Base-by-base conservation (phyloP, 2,113 vertebrate genomes). In the Pollimyrus isidori region DNA sequence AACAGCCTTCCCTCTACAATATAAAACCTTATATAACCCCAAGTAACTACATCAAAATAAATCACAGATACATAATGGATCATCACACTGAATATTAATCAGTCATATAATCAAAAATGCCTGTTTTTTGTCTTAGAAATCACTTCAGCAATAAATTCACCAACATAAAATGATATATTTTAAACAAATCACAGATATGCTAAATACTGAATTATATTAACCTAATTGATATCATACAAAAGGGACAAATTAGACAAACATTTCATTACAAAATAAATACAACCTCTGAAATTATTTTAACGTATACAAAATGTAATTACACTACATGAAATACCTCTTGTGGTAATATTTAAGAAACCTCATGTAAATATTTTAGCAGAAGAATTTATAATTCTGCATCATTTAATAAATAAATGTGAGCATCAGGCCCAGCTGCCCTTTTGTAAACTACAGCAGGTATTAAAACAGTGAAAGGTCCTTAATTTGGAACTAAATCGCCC, bases 251-350 rank as follows among this genome's bases (percentile, higher is more conserved):
- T 84, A n/a, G 17, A 86, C 46, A 87, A 1, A 45, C 21, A 56
- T 30, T 46, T 58, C 35, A 46, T 46, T 89, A 46, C 42, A 80
- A 80, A 52, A 89, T 84, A 84, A 30, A 89, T 50, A 89, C 35
- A 89, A 4, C 39, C 2, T 84, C 39, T 46, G 15, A 83, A 89
- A 56, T 21, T 39, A 49, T 88, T 73, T 26, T 19, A 88, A 52
- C 35, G 52, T 49, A 76, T 73, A 35, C 49, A 87, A 87, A 89
- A 53, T 53, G 26, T 49, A 52, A 42, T 82, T 23, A 88, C 21
- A 42, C 19, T 45, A 87, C 56, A 83, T n/a, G 30, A 86, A 23
- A 86, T 83, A 23, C 88, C 50, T 45, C 48, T 48, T 62, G 13
- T 49, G n/a, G 48, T 80, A 39, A 52, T 35, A 53, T 82, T 45